Conservation (phyloP, 2,888 invertebrate genomes). For the Anticlea derivata region DNA sequence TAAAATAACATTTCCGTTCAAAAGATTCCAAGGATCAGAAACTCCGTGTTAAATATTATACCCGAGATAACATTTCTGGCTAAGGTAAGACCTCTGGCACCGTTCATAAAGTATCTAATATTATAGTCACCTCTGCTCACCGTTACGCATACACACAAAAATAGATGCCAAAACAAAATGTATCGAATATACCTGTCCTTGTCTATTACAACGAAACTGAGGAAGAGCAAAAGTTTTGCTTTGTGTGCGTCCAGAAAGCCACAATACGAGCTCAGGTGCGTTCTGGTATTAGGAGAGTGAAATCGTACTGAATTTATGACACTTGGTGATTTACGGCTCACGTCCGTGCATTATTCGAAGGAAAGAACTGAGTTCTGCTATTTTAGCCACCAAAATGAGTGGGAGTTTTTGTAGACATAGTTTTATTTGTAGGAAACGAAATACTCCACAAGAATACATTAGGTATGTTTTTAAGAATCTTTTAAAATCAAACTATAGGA, state of each 20-base stretch:
- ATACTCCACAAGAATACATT: no score
- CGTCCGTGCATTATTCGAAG: slow-evolving; percentile 23
- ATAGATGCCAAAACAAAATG: slow-evolving; percentile 5
- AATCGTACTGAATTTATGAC: slow-evolving; percentile 51
- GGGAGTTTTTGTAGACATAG: slow-evolving; percentile 2
- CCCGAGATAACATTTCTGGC: slow-evolving; percentile 12
- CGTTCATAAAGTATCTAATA: slow-evolving; percentile 13
- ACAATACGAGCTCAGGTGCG: slow-evolving; percentile 42
- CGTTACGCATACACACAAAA: slow-evolving; percentile 11
- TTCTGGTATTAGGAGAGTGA: slow-evolving; percentile 43
- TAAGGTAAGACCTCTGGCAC: slow-evolving; percentile 11
- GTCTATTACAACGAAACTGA: slow-evolving; percentile 8
- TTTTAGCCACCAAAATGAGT: slow-evolving; percentile 9
- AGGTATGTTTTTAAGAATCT: no score
- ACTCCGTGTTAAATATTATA: slow-evolving; percentile 1
- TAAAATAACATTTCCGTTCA: slow-evolving; percentile 2
- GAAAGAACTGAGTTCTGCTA: slow-evolving; percentile 19
- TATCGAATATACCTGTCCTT: slow-evolving; percentile 7
- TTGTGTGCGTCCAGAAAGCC: slow-evolving; percentile 16
- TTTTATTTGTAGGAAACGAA: slow-evolving; percentile 5
- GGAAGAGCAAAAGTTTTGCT: slow-evolving; percentile 6
- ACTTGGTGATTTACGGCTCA: slow-evolving; percentile 50
- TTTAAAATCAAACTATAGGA: no score
- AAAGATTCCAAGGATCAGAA: not conserved
- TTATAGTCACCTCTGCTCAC: slow-evolving; percentile 13